phyloP scores from a whole-genome alignment of 2,113 vertebrate species.

The Zosterops hypoxanthus region DNA sequence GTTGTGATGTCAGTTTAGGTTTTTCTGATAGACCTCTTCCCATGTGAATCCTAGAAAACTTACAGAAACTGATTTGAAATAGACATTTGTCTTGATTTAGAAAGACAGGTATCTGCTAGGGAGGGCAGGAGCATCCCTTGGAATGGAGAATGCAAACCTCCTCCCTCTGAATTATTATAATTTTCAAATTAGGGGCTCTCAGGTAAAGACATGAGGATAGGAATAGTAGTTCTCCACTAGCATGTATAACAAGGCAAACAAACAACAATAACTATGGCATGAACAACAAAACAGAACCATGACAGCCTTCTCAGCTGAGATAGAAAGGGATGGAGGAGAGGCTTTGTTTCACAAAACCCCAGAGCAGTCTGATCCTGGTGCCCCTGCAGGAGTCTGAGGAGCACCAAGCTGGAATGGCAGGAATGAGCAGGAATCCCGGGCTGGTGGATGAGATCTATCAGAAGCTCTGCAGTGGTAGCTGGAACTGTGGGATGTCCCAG shows the following conservation, averaged over 20 bases:
- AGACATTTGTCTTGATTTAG: background rate
- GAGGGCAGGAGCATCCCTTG: background rate
- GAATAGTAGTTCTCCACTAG: background rate
- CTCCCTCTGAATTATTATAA: background rate
- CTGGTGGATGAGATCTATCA: background rate
- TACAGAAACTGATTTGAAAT: background rate
- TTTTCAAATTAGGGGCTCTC: background rate
- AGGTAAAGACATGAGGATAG: background rate
- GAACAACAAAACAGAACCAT: background rate
- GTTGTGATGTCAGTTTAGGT: background rate
- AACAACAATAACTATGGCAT: background rate
- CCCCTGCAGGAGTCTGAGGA: background rate
- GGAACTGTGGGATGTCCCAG: background rate
- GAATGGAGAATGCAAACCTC: background rate
- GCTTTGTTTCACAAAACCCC: background rate
- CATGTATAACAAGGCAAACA: background rate
- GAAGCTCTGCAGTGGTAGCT: background rate
- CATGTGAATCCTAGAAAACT: background rate
- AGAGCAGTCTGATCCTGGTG: background rate
- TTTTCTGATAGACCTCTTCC: background rate
- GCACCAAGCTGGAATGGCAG: background rate
- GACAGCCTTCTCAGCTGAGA: background rate
- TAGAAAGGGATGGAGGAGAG: background rate
- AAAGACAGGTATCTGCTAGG: background rate
- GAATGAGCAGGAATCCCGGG: background rate